Base-by-base conservation (phyloP, 2,888 invertebrate species). In the Dorcus hopei region DNA sequence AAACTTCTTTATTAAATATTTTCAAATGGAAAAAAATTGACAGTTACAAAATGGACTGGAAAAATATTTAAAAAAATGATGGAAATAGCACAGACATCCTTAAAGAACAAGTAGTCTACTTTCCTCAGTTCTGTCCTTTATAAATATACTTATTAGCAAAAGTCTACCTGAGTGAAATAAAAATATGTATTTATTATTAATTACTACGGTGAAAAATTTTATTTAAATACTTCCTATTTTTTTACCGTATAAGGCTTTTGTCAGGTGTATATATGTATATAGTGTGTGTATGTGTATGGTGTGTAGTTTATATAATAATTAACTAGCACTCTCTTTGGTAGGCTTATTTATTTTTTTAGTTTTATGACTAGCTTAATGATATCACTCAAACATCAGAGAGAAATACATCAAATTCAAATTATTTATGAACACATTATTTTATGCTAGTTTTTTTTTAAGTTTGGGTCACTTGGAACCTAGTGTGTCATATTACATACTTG, bases 111-210 rank as follows among this genome's bases (percentile, higher is more conserved):
- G 26, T 33, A 33, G 26, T 33, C 26, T 33, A 33, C 6, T 33
- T 33, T 33, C 26, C 26, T 33, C 26, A 33, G 26, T 33, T 33
- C 26, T 33, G 26, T 33, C 26, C 26, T 33, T 7, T 33, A 33
- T 7, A 33, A 33, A 33, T 6, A 6, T 7, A 33, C 26, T 33
- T 33, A 33, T 33, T 33, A 33, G 63, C 61, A 64, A 66, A 61
- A 62, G 66, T 65, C 70, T 70, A 70, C 70, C 70, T 68, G 70
- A 69, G 70, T 67, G 67, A 61, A 64, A 67, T 69, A 70, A 67
- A 67, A 70, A 70, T 70, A 70, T 67, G 65, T 54, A 58, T 63
- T 54, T 57, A 55, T 43, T 49, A 26, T 49, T 14, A 16, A 11
- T 11, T 23, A 11, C 16, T 49, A 11, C 4, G 43, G 33, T 26